Percentiles rank a stretch among this genome's conserved stretches.
phyloP scores from a whole-genome alignment of 1,140 invertebrate genomes.

The Drosophila parvula region DNA sequence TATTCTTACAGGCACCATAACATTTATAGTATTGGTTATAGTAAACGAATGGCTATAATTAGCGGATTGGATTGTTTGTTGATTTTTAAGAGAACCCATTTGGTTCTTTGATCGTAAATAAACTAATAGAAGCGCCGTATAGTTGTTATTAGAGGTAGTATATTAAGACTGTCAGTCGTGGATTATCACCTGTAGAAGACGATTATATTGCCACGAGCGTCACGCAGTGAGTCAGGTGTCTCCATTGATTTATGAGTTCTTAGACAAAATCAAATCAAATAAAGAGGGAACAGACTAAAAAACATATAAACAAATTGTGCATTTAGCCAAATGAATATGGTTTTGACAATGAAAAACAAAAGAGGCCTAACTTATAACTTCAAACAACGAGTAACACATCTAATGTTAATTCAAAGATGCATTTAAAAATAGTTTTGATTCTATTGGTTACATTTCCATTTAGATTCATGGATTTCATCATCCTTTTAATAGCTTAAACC shows the following conservation, averaged over 20 bases:
- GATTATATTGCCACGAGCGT: constrained; percentile 62
- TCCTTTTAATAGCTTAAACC: neutral
- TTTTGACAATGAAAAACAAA: neutral
- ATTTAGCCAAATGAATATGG: neutral
- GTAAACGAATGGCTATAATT: constrained; percentile 36
- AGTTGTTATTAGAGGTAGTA: constrained; percentile 31
- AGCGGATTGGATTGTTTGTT: constrained; percentile 4
- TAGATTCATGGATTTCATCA: neutral
- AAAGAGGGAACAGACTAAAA: neutral
- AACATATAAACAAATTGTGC: neutral
- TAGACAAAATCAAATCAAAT: neutral
- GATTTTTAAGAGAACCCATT: neutral
- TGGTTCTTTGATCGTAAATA: constrained; percentile 17
- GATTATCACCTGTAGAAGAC: constrained; percentile 43
- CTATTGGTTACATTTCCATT: neutral
- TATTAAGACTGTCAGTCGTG: constrained; percentile 23
- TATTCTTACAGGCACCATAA: constrained; percentile 2
- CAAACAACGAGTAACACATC: accelerated
- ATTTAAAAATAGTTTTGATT: too few species aligned
- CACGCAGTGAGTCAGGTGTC: constrained; percentile 24
- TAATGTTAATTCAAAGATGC: neutral
- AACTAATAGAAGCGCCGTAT: constrained; percentile 9
- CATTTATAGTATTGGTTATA: constrained; percentile 19
- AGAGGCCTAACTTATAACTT: neutral
- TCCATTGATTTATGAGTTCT: constrained; percentile 42